Evolutionary conservation across 2,797 vertebrate genomes (phyloP).

Genomic region (Pangasius macronema): DNA sequence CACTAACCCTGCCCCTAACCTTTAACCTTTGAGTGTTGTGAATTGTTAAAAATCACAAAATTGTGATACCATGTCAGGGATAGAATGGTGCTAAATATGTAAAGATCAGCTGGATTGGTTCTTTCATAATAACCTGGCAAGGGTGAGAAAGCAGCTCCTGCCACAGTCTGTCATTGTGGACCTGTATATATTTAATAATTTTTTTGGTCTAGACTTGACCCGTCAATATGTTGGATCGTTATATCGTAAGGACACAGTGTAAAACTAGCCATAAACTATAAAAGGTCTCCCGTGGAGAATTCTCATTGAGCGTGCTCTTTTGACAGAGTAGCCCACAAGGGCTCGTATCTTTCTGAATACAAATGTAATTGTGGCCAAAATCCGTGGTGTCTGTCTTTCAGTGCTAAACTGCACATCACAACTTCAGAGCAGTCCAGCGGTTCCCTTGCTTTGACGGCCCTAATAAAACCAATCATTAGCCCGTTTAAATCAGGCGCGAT

Average conservation of each 20-base stretch:
- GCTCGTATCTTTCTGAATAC: neutral
- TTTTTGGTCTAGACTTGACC: conserved; percentile 16
- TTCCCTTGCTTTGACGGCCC: neutral
- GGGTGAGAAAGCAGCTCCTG: neutral
- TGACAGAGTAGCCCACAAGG: neutral
- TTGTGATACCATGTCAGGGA: neutral
- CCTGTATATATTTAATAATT: neutral
- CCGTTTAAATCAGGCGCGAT: neutral
- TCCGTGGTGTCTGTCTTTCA: neutral
- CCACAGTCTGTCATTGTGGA: neutral
- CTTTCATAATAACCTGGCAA: neutral
- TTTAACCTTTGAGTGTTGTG: neutral
- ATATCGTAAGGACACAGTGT: neutral
- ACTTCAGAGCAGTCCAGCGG: too few species aligned
- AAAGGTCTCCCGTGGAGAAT: conserved; percentile 25
- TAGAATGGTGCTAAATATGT: neutral
- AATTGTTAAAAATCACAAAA: neutral
- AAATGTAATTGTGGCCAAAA: neutral
- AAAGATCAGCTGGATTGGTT: neutral
- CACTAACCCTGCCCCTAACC: neutral
- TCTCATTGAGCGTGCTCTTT: conserved; percentile 7
- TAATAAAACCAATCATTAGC: neutral
- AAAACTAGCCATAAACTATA: conserved; percentile 17
- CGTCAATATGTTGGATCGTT: conserved; percentile 34
- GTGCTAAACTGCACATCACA: neutral